Evolutionary conservation across 2,888 invertebrate species (phyloP).

Genomic region (Hirtodrosophila confusa): DNA sequence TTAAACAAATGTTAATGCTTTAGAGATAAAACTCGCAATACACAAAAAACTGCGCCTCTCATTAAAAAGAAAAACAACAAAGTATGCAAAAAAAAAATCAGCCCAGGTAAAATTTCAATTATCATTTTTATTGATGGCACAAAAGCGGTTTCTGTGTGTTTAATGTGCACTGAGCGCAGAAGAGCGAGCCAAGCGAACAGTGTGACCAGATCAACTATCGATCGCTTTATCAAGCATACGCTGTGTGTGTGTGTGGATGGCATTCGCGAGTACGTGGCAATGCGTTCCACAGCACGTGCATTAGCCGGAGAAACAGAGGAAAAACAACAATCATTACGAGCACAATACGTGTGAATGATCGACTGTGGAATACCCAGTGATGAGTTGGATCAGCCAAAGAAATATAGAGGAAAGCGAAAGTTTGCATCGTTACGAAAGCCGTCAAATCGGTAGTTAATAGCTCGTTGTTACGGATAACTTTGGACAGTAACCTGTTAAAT

Average conservation of each 20-base stretch:
- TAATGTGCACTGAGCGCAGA: not conserved
- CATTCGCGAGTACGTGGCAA: slow-evolving; percentile 23
- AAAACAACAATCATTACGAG: slow-evolving; percentile 4
- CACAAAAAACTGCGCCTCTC: slow-evolving; percentile 25
- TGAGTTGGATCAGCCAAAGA: not conserved
- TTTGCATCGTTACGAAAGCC: too few species aligned
- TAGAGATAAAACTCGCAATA: slow-evolving; percentile 34
- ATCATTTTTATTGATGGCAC: slow-evolving; percentile 66
- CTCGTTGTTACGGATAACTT: too few species aligned
- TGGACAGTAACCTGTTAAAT: too few species aligned
- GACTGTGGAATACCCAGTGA: slow-evolving; percentile 19
- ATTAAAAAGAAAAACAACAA: slow-evolving; percentile 12
- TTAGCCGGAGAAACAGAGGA: slow-evolving; percentile 13
- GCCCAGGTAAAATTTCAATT: slow-evolving; percentile 62
- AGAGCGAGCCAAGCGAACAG: slow-evolving; percentile 20
- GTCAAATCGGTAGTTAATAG: too few species aligned
- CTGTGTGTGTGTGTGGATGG: slow-evolving; percentile 28
- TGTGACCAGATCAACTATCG: slow-evolving; percentile 29
- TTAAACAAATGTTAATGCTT: slow-evolving; percentile 44
- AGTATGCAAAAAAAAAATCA: slow-evolving; percentile 34
- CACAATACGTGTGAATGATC: not conserved
- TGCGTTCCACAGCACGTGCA: slow-evolving; percentile 66
- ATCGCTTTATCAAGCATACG: slow-evolving; percentile 17
- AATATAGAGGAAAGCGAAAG: too few species aligned
- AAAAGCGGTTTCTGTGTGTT: slow-evolving; percentile 31